phyloP scores from a whole-genome alignment of 1,140 invertebrate species.

The Propsilocerus akamusi region DNA sequence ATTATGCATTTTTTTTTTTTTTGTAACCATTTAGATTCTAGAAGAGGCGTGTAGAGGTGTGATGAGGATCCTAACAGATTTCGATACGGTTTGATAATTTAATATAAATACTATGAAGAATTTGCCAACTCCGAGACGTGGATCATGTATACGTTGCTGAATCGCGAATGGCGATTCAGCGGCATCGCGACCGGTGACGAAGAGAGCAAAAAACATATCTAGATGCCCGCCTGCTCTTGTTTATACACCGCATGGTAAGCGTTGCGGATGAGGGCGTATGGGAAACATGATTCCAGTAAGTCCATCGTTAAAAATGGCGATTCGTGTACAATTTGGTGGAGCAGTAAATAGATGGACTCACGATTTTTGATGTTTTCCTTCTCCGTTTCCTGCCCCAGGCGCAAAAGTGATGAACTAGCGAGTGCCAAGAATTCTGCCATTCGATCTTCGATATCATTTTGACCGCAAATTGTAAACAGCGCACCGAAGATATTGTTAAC shows the following conservation, averaged over 20 bases:
- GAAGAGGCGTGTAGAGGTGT: too few species aligned
- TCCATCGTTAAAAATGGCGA: slow-evolving; percentile 97
- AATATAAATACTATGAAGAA: too few species aligned
- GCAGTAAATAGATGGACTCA: slow-evolving; percentile 87
- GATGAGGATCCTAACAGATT: too few species aligned
- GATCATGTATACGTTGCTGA: too few species aligned
- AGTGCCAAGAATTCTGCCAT: slow-evolving; percentile 97
- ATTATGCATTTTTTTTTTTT: too few species aligned
- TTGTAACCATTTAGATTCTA: too few species aligned
- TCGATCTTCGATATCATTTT: slow-evolving; percentile 89
- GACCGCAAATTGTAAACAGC: slow-evolving; percentile 85
- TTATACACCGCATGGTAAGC: slow-evolving; percentile 93
- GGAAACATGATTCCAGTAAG: slow-evolving; percentile 92
- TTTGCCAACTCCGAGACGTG: too few species aligned
- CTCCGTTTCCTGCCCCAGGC: slow-evolving; percentile 87
- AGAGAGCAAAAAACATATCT: neutral
- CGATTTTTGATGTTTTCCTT: slow-evolving; percentile 85
- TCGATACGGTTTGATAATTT: too few species aligned
- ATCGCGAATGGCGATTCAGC: neutral
- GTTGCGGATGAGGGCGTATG: slow-evolving; percentile 89
- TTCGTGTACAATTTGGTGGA: slow-evolving; percentile 94
- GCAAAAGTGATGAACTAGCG: slow-evolving; percentile 83
- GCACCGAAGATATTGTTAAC: slow-evolving; percentile 95
- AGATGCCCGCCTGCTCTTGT: slow-evolving; percentile 44
- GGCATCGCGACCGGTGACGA: neutral